Conservation (phyloP, 2,113 vertebrate genomes). For the Macaca nemestrina region DNA sequence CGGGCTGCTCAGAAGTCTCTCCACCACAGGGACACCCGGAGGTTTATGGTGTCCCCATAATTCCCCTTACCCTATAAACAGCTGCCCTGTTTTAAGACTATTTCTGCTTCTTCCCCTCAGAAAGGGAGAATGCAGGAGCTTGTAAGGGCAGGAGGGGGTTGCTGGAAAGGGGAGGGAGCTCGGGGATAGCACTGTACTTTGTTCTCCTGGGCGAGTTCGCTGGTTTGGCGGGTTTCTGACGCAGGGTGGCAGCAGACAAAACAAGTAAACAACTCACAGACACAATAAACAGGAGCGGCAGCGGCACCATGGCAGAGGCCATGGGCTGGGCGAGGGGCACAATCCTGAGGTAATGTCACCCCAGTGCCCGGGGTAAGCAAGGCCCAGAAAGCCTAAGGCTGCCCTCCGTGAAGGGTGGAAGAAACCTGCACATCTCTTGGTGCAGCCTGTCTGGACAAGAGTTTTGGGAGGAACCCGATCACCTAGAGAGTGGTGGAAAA, state of each 20-base stretch:
- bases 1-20: neutral
- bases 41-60: slow-evolving; percentile 75
- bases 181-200: slow-evolving; percentile 37
- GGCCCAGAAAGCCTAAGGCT: neutral
- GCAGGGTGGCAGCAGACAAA: slow-evolving; percentile 88
- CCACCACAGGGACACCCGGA: slow-evolving; percentile 27
- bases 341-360: neutral
- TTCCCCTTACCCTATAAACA: slow-evolving; percentile 65
- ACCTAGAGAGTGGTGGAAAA: neutral
- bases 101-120: slow-evolving; percentile 51
- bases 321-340: neutral
- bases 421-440: neutral
- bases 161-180: slow-evolving; percentile 45
- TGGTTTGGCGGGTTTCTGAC: slow-evolving; percentile 84
- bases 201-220: slow-evolving; percentile 59
- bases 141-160: neutral
- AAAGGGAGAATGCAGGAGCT: slow-evolving; percentile 1
- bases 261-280: slow-evolving; percentile 83
- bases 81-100: slow-evolving; percentile 45
- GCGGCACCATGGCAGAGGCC: neutral
- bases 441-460: slow-evolving; percentile 36
- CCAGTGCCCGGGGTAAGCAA: neutral
- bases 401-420: neutral
- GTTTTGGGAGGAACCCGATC: slow-evolving; percentile 7
- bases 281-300: slow-evolving; percentile 76